These are phyloP conservation scores for Yponomeuta malinellus DNA, from an alignment of 2,888 invertebrate genomes.

Conservation along the genomic window DNA sequence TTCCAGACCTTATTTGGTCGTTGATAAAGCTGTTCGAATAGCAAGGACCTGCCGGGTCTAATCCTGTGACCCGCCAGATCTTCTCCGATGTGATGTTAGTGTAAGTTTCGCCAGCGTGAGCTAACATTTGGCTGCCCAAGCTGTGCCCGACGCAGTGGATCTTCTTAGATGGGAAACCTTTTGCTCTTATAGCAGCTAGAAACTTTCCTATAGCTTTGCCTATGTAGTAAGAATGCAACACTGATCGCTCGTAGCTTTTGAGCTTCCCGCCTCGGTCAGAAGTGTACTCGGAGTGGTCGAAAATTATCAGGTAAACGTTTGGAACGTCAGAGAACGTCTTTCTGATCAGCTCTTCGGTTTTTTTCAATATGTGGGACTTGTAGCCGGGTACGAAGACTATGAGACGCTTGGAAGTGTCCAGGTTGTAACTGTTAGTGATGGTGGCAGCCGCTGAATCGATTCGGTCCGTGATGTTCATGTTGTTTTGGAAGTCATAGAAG, in stretches of 20 bases:
- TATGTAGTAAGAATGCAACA: conserved; percentile 55
- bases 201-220: conserved; percentile 53
- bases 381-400: conserved; percentile 59
- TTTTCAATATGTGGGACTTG: conserved; percentile 55
- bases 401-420: conserved; percentile 47
- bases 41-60: conserved; percentile 67
- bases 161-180: conserved; percentile 40
- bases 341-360: conserved; percentile 48
- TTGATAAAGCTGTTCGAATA: conserved; percentile 52
- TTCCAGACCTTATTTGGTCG: conserved; percentile 67
- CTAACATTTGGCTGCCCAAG: conserved; percentile 59
- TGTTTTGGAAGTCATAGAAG: conserved; percentile 50
- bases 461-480: conserved; percentile 35
- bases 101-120: conserved; percentile 49
- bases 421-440: conserved; percentile 37
- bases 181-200: conserved; percentile 37
- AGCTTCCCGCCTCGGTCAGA: conserved; percentile 47
- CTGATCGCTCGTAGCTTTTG: conserved; percentile 58
- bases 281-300: conserved; percentile 62
- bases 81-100: conserved; percentile 40
- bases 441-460: conserved; percentile 46
- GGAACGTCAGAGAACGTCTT: conserved; percentile 49
- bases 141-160: conserved; percentile 64
- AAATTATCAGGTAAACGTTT: conserved; percentile 58
- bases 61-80: conserved; percentile 51